These are phyloP conservation scores for Bostrychus sinensis DNA, from an alignment of 2,113 vertebrate species.

Conservation along the genomic window DNA sequence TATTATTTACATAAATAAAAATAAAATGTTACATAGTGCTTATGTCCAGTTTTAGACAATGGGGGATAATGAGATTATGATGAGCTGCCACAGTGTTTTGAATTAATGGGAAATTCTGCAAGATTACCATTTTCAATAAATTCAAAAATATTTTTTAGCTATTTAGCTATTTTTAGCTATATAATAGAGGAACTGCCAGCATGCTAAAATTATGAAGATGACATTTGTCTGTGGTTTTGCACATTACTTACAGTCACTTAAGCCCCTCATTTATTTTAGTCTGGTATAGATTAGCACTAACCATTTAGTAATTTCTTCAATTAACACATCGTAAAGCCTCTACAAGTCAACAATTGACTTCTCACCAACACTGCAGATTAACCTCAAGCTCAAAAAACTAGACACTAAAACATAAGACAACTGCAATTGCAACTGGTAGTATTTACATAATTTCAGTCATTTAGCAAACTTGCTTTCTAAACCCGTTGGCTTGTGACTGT, in stretches of 20 bases:
- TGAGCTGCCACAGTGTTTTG: no score
- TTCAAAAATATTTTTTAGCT: neutral
- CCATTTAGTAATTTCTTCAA: neutral
- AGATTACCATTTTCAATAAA: neutral
- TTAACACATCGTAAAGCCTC: neutral
- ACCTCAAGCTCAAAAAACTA: neutral
- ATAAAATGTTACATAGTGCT: no score
- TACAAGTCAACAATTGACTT: neutral
- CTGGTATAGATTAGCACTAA: neutral
- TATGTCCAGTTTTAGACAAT: no score
- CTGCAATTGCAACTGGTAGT: neutral
- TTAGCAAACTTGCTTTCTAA: neutral
- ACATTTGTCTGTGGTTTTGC: neutral
- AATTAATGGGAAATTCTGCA: no score
- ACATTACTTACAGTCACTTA: neutral
- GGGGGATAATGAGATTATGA: no score
- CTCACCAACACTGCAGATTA: neutral
- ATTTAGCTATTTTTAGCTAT: neutral
- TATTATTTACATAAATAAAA: no score
- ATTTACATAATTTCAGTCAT: neutral
- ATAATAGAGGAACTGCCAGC: neutral
- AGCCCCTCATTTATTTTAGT: neutral
- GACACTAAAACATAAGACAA: neutral
- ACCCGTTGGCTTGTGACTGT: conserved; percentile 15
- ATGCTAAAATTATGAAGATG: neutral